Evolutionary conservation across 2,888 invertebrate genomes (phyloP).

Genomic region (Euzetes globulus): DNA sequence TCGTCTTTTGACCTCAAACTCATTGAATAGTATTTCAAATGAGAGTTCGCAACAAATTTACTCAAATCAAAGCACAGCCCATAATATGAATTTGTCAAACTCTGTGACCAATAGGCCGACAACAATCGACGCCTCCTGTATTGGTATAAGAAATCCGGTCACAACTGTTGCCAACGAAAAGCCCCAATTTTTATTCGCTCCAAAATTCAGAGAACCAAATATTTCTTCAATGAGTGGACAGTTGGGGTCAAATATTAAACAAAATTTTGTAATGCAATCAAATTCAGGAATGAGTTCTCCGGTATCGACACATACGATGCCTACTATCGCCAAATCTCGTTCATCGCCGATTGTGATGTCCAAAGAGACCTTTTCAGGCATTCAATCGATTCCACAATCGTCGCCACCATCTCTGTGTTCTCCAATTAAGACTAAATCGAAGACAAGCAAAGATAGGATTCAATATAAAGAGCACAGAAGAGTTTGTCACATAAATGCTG

Average conservation of each 20-base stretch:
- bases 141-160: constrained; percentile 9
- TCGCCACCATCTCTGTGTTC: constrained; percentile 20
- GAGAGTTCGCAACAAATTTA: constrained; percentile 9
- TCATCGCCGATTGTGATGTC: constrained; percentile 1
- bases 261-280: constrained; percentile 16
- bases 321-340: not conserved
- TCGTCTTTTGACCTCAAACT: constrained; percentile 6
- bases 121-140: constrained; percentile 18
- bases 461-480: constrained; percentile 60
- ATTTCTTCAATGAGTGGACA: not conserved
- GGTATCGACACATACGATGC: not conserved
- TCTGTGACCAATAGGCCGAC: not conserved
- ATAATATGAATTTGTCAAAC: not conserved
- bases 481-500: constrained; percentile 86
- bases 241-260: not conserved
- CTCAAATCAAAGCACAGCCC: constrained; percentile 25
- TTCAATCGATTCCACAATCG: not conserved
- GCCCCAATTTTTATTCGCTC: not conserved
- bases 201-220: not conserved
- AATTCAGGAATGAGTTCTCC: not conserved
- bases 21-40: not conserved
- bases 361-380: not conserved
- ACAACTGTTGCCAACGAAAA: constrained; percentile 10
- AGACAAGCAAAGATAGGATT: constrained; percentile 45
- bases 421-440: constrained; percentile 37